Evolutionary conservation across 37 sponge, comb jelly and placozoan genomes (phyloP), one percentile per base, ranked within the genome.

Genomic region (Diacarnus erythraeanus): DNA sequence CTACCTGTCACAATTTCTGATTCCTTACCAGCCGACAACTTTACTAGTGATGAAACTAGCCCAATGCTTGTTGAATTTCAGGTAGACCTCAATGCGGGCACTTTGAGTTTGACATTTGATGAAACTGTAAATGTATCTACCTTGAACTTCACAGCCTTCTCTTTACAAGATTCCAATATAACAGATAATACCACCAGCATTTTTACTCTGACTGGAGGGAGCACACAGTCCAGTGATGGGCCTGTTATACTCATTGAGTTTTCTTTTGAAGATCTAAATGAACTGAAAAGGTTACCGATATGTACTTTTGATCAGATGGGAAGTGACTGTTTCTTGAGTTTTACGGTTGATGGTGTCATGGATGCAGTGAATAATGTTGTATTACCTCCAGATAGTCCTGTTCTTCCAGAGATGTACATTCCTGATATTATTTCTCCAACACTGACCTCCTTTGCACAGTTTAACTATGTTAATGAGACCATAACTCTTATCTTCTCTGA

Each of bases 401-500:
- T 86, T 25, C 42, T 59, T 21, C 42, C 86, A 1, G 33, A 23
- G 58, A 27, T 34, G 10, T 96, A 84, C 66, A 74, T 68, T 3
- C 76, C 77, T 22, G 97, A 96, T 43, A 77, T 70, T 21, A 87
- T 80, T 58, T 78, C 82, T 17, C 93, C 97, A 20, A 37, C 23
- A 31, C 64, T 96, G 42, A 72, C 81, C n/a, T 38, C 72, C 54
- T 96, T 96, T 79, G 76, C 76, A 18, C 88, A 96, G 63, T 96
- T 90, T 86, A 96, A 93, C 75, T 89, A 82, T 44, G 40, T 78
- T 0, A 78, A 80, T 35, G 81, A 88, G 58, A 88, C 94, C 21
- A 72, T 96, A 59, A 93, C 91, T 34, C 54, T 96, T 29, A 60
- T 51, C 34, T 96, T 93, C 85, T 80, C 88, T 57, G 97, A 96